Conservation (phyloP, 2,113 vertebrate species). For the Falcunculus frontatus region DNA sequence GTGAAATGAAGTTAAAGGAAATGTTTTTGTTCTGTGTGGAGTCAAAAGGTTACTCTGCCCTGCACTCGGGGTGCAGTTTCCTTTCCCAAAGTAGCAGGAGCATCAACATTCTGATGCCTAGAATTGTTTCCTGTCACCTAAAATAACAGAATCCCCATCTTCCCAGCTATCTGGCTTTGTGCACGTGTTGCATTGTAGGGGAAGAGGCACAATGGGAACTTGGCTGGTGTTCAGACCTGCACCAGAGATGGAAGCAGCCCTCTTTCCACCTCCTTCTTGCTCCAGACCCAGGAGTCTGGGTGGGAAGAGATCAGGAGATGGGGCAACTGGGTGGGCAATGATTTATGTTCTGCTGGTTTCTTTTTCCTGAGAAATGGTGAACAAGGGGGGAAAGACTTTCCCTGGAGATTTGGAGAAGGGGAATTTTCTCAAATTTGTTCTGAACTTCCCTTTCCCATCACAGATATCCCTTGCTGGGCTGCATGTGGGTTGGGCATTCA, state of each 20-base stretch:
- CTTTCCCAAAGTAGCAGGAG: neutral
- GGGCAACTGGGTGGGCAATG: accelerated
- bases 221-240: neutral
- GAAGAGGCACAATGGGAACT: neutral
- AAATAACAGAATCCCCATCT: neutral
- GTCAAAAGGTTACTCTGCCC: neutral
- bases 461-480: neutral
- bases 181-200: accelerated
- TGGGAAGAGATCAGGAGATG: neutral
- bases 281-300: neutral
- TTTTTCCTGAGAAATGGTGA: neutral
- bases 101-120: neutral
- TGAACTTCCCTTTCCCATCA: neutral
- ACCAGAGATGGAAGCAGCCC: neutral
- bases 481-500: neutral
- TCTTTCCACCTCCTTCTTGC: neutral
- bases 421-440: accelerated
- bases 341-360: neutral
- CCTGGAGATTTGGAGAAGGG: neutral
- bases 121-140: neutral
- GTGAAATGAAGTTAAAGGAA: neutral
- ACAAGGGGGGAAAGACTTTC: neutral
- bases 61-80: neutral
- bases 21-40: neutral
- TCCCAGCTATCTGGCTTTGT: neutral